Evolutionary conservation across 2,113 vertebrate genomes (phyloP).

Genomic region (Sus scrofa): DNA sequence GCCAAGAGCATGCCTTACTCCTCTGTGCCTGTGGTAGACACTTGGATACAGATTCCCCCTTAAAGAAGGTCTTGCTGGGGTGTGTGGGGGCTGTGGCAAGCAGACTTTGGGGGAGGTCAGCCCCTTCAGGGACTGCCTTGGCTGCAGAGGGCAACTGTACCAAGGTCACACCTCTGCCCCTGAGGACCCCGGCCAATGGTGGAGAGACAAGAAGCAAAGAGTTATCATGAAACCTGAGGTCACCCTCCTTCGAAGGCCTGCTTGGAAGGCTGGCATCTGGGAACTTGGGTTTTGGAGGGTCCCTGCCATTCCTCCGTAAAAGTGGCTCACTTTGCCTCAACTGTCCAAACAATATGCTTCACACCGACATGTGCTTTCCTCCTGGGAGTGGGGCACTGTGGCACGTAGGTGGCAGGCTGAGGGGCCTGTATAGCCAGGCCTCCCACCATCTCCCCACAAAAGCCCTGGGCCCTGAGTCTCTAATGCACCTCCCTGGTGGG

Average conservation of each 20-base stretch:
- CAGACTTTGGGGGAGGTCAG: rapidly evolving
- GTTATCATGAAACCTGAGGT: rapidly evolving
- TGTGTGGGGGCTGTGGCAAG: neutral
- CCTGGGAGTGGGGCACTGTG: neutral
- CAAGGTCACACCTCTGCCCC: neutral
- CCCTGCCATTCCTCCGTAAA: neutral
- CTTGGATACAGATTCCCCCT: neutral
- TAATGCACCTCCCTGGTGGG: neutral
- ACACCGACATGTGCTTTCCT: neutral
- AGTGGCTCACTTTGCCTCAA: neutral
- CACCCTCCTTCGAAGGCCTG: neutral
- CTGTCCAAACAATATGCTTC: neutral
- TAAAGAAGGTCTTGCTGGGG: neutral
- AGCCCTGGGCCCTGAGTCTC: neutral
- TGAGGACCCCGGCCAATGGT: neutral
- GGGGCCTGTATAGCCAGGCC: neutral
- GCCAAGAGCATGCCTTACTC: neutral
- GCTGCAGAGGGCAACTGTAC: neutral
- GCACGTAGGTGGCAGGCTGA: neutral
- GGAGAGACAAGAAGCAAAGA: rapidly evolving
- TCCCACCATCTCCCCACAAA: neutral
- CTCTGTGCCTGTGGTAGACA: neutral
- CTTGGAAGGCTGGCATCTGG: neutral
- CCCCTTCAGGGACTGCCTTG: neutral
- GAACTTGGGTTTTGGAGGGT: neutral